phyloP scores from a whole-genome alignment of 2,113 vertebrate genomes.

The Grallaria varia region DNA sequence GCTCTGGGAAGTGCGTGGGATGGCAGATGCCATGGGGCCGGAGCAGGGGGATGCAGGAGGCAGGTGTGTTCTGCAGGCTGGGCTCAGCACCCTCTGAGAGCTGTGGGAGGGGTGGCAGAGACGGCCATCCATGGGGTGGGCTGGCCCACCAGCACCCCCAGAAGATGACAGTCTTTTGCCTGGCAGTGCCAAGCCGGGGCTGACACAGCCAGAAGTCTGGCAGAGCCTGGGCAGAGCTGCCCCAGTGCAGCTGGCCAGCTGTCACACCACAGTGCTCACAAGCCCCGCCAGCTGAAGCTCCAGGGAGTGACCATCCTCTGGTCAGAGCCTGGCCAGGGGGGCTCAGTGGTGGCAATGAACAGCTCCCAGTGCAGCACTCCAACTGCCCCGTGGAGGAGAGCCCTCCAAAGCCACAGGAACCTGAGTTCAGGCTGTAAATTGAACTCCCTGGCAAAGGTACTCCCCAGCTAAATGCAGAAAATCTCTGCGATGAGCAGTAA shows the following conservation, averaged over 20 bases:
- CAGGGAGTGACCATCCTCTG: rapidly evolving
- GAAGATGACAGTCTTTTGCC: not conserved
- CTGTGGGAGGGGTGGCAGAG: not conserved
- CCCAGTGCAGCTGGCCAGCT: not conserved
- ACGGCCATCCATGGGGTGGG: rapidly evolving
- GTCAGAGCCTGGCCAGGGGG: not conserved
- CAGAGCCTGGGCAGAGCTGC: not conserved
- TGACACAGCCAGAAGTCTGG: not conserved
- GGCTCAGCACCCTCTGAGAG: not conserved
- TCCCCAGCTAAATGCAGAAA: constrained; percentile 28
- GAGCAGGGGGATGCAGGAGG: not conserved
- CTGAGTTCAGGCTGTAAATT: constrained; percentile 6
- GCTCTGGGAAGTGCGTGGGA: not conserved
- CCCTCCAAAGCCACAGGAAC: constrained; percentile 38
- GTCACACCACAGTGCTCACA: not conserved
- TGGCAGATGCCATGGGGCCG: not conserved
- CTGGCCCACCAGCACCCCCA: not conserved
- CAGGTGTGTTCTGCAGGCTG: not conserved
- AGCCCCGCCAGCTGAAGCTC: not conserved
- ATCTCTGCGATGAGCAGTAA: constrained; percentile 39
- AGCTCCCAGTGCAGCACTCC: not conserved
- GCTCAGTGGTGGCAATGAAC: not conserved
- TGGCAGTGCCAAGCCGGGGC: not conserved
- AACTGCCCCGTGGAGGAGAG: not conserved
- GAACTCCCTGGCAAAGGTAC: constrained; percentile 54